A percentile compares a stretch with the other conserved stretches of the same genome.
Conservation (phyloP, 1,140 invertebrate genomes). For the Cyrtorhinus lividipennis region DNA sequence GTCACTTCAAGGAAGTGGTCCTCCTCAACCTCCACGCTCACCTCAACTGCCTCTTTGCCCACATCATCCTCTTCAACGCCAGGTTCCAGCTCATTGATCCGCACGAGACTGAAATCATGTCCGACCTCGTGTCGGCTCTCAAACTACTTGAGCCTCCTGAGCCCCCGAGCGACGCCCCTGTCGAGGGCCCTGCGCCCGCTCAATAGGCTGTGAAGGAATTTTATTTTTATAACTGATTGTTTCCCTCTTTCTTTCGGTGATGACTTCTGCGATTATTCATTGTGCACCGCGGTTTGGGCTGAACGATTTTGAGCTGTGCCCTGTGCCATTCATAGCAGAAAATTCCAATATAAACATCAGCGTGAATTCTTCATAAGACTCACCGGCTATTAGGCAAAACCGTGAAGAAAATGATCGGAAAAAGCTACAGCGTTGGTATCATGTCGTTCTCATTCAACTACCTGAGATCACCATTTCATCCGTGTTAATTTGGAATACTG, state of each 20-base stretch:
- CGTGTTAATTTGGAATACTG: background rate
- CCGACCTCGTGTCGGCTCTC: conserved; percentile 65
- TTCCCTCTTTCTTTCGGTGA: background rate
- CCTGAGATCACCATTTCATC: background rate
- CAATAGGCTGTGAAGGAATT: conserved; percentile 7
- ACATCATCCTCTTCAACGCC: conserved; percentile 78
- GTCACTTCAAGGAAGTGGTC: conserved; percentile 90
- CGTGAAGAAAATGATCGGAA: too few relatives aligned
- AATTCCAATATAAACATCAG: background rate
- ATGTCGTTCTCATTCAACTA: background rate
- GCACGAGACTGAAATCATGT: conserved; percentile 89
- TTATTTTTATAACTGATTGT: background rate
- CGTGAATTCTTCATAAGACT: background rate
- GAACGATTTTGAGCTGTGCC: background rate
- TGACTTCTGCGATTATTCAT: background rate
- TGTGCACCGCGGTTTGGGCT: background rate
- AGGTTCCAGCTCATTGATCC: conserved; percentile 80
- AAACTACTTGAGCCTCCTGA: conserved; percentile 24
- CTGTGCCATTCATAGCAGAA: background rate
- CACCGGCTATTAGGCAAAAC: too few relatives aligned
- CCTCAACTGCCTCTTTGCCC: conserved; percentile 90
- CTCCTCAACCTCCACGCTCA: conserved; percentile 83
- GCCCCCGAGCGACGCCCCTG: background rate
- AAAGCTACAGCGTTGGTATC: too few relatives aligned
- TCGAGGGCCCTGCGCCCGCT: background rate